These are phyloP conservation scores for Ochropleura leucogaster DNA, from an alignment of 2,888 invertebrate species.

Conservation along the genomic window DNA sequence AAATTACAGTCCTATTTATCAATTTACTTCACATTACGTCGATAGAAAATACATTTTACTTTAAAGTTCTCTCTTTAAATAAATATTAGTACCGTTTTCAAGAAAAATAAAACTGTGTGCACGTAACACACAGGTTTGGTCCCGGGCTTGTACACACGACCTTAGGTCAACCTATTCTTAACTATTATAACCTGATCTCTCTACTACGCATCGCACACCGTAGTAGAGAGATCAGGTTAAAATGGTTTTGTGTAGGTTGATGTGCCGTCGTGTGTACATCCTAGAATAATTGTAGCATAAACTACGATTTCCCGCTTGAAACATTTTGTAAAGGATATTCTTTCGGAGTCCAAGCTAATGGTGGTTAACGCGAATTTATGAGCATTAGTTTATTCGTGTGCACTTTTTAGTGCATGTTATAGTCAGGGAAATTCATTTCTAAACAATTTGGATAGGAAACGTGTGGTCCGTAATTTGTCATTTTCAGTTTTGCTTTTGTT, in stretches of 20 bases:
- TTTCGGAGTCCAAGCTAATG: neutral
- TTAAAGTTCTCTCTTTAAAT: slow-evolving; percentile 39
- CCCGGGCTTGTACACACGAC: slow-evolving; percentile 4
- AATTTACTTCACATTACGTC: slow-evolving; percentile 21
- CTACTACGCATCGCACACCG: no score
- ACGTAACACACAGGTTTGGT: slow-evolving; percentile 20
- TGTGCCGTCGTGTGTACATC: neutral
- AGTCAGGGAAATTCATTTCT: neutral
- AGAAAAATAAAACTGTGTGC: slow-evolving; percentile 31
- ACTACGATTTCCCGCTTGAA: slow-evolving; percentile 30
- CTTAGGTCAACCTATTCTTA: no score
- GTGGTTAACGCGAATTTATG: neutral
- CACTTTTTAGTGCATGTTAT: neutral
- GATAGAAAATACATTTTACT: slow-evolving; percentile 34
- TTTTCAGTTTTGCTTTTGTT: no score
- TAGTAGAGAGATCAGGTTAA: no score
- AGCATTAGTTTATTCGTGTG: neutral
- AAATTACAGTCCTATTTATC: slow-evolving; percentile 37
- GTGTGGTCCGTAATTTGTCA: no score
- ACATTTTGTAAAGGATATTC: neutral
- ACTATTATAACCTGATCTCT: no score
- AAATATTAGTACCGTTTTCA: slow-evolving; percentile 37
- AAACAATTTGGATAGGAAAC: neutral
- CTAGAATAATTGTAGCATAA: slow-evolving; percentile 28
- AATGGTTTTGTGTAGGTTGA: no score